These are phyloP conservation scores for Acrocephalus kingi DNA, from an alignment of 2,113 vertebrate species.

Conservation along the genomic window DNA sequence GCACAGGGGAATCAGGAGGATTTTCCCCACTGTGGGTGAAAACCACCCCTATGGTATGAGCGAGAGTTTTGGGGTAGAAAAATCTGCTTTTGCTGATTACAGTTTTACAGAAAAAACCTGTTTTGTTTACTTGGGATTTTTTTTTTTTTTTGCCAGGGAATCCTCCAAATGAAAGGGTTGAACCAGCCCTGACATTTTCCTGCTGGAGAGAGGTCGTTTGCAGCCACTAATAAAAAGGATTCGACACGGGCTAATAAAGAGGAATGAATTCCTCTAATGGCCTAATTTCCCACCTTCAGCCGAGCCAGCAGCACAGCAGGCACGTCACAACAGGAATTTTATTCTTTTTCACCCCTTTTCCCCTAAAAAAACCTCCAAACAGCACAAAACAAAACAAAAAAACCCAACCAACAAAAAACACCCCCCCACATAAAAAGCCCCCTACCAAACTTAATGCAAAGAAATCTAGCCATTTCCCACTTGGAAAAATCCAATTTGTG, in stretches of 20 bases:
- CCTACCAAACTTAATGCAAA: not conserved
- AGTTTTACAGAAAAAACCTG: fast-evolving
- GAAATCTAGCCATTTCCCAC: not conserved
- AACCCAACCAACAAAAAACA: not conserved
- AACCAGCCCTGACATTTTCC: slow-evolving; percentile 79
- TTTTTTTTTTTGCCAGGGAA: not conserved
- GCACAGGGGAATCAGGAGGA: not conserved
- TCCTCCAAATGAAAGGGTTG: slow-evolving; percentile 73
- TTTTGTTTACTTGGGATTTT: not conserved
- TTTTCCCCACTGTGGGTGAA: not conserved
- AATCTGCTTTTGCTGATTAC: not conserved
- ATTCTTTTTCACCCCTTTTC: not conserved
- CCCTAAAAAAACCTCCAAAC: not conserved
- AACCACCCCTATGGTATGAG: fast-evolving
- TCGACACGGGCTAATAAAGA: slow-evolving; percentile 82
- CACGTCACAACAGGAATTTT: not conserved
- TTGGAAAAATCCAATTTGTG: not conserved
- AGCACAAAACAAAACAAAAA: not conserved
- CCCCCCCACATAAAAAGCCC: not conserved
- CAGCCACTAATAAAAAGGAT: slow-evolving; percentile 83
- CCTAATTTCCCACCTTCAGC: slow-evolving; percentile 78
- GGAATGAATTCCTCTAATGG: slow-evolving; percentile 83
- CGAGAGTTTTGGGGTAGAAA: not conserved
- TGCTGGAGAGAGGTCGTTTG: slow-evolving; percentile 78
- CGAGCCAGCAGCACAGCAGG: not conserved